Evolutionary conservation across 1,140 invertebrate genomes (phyloP), one percentile per base, ranked within the genome.

Genomic region (Melanaphis sacchari): DNA sequence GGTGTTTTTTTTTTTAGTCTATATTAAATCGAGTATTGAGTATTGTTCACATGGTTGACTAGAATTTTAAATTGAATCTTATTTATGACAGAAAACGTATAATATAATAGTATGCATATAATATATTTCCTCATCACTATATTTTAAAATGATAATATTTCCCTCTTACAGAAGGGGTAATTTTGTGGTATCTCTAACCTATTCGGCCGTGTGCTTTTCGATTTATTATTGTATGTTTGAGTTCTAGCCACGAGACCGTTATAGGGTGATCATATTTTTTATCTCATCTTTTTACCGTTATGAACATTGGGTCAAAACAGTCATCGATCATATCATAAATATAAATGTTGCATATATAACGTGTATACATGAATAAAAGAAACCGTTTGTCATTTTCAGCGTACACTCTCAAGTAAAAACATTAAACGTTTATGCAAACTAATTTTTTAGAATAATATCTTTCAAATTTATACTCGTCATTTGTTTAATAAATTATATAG

Each of bases 251-350:
- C 59, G 31, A 18, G n/a, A 76, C 31, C 59, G 15, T 76, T n/a
- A 76, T n/a, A n/a, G 59, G n/a, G n/a, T 76, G 59, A 76, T 76
- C 59, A 76, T 76, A 76, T 76, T 76, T 76, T n/a, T 76, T n/a
- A 76, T 76, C 15, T 76, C 59, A 76, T 76, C 59, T n/a, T 76
- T 76, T 76, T n/a, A 76, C 59, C 31, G 59, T 76, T 76, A n/a
- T 76, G 5, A 76, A 76, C 59, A 76, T 76, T 76, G 59, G 59
- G 59, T 76, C 31, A n/a, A n/a, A 76, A 76, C n/a, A 76, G 59
- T 36, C 59, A 76, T 76, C 59, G 59, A 76, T 76, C 59, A 76
- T 76, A n/a, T 15, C 31, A 76, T 76, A 76, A n/a, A 76, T 76
- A 76, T 76, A 76, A 76, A 76, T n/a, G 59, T 76, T 76, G 59